Evolutionary conservation across 2,797 vertebrate species (phyloP).

Genomic region (Pipistrellus nathusii): DNA sequence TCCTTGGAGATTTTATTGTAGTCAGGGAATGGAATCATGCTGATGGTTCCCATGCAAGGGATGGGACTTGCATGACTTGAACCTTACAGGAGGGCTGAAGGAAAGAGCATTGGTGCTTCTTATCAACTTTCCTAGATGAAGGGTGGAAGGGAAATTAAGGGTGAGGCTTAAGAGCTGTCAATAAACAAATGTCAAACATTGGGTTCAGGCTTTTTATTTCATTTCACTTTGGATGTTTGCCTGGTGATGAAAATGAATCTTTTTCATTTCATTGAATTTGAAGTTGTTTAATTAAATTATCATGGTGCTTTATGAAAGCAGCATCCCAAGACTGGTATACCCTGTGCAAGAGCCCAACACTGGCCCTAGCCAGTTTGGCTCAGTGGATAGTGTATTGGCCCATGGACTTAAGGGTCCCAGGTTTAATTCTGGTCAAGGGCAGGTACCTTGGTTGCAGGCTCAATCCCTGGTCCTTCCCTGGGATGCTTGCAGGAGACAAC

Average conservation of each 20-base stretch:
- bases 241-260: not conserved
- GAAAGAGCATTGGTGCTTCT: not conserved
- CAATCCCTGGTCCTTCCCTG: no score
- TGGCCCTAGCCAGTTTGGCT: no score
- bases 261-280: not conserved
- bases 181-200: not conserved
- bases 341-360: not conserved
- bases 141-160: rapidly evolving
- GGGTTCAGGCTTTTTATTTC: not conserved
- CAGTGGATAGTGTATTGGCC: no score
- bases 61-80: not conserved
- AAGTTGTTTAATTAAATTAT: not conserved
- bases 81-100: rapidly evolving
- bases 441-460: no score
- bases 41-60: not conserved
- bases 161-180: not conserved
- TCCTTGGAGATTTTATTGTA: not conserved
- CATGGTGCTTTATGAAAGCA: not conserved
- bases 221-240: not conserved
- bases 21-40: rapidly evolving
- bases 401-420: no score
- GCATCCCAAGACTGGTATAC: rapidly evolving
- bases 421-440: no score
- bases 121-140: not conserved
- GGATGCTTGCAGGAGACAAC: no score